Evolutionary conservation across 1,140 invertebrate genomes (phyloP).

Genomic region (Pseudomyrmex sp.): DNA sequence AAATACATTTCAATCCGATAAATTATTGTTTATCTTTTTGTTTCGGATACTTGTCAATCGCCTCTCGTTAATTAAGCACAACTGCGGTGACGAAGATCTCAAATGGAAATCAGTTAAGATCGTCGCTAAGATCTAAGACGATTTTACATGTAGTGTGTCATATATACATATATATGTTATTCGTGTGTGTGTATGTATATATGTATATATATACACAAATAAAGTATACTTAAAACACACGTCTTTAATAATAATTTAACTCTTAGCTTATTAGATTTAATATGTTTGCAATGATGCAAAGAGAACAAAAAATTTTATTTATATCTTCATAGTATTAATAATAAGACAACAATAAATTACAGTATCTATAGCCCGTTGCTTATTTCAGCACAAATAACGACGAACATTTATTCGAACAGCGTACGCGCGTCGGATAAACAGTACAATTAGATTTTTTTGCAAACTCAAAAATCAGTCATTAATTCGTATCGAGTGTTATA

Average conservation of each 20-base stretch:
- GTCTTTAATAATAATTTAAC: constrained; percentile 71
- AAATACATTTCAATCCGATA: too few relatives aligned
- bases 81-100: too few relatives aligned
- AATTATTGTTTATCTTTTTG: too few relatives aligned
- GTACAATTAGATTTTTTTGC: not conserved
- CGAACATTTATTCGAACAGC: constrained; percentile 23
- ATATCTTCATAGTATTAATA: constrained; percentile 70
- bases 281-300: constrained; percentile 84
- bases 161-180: too few relatives aligned
- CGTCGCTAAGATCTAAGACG: too few relatives aligned
- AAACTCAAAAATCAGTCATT: constrained; percentile 10
- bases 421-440: not conserved
- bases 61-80: too few relatives aligned
- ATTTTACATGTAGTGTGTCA: too few relatives aligned
- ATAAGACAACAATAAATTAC: not conserved
- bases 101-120: too few relatives aligned
- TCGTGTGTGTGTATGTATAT: constrained; percentile 9
- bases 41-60: too few relatives aligned
- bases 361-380: not conserved
- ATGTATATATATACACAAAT: constrained; percentile 53
- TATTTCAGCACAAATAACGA: not conserved
- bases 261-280: constrained; percentile 85
- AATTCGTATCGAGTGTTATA: too few relatives aligned
- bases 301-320: constrained; percentile 74
- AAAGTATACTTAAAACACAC: not conserved